Evolutionary conservation across 2,888 invertebrate genomes (phyloP).

Genomic region (Pogonocherus hispidulus): DNA sequence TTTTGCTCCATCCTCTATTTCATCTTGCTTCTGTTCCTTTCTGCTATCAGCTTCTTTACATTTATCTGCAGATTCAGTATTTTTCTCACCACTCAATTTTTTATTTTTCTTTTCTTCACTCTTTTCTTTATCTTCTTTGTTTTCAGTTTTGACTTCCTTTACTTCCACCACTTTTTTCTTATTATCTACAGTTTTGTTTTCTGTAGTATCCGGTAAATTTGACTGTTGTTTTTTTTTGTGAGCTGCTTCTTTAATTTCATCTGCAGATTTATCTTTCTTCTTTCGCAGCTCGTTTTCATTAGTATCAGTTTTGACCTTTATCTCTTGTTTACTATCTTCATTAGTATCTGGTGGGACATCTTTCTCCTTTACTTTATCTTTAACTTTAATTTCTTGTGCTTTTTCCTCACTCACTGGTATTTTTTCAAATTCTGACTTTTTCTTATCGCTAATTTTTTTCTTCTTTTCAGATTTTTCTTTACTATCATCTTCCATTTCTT

Average conservation of each 20-base stretch:
- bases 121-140: slow-evolving; percentile 57
- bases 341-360: slow-evolving; percentile 29
- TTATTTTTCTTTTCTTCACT: slow-evolving; percentile 43
- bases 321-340: slow-evolving; percentile 42
- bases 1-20: slow-evolving; percentile 23
- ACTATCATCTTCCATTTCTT: slow-evolving; percentile 31
- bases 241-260: slow-evolving; percentile 42
- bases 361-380: slow-evolving; percentile 45
- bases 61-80: slow-evolving; percentile 46
- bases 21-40: not conserved
- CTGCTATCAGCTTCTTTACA: slow-evolving; percentile 3
- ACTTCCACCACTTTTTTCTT: too few relatives aligned
- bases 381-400: slow-evolving; percentile 40
- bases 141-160: slow-evolving; percentile 40
- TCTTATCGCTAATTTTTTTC: too few relatives aligned
- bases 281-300: slow-evolving; percentile 31
- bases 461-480: slow-evolving; percentile 40
- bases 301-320: slow-evolving; percentile 32
- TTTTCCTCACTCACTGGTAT: slow-evolving; percentile 38
- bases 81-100: slow-evolving; percentile 40
- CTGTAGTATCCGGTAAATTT: slow-evolving; percentile 40
- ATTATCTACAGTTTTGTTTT: slow-evolving; percentile 35
- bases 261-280: slow-evolving; percentile 36
- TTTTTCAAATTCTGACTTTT: slow-evolving; percentile 35
- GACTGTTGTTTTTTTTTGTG: slow-evolving; percentile 45